Percentiles rank a stretch among this genome's conserved stretches.
Conservation (phyloP, 1,140 invertebrate species). For the Sarcophaga peregrina region DNA sequence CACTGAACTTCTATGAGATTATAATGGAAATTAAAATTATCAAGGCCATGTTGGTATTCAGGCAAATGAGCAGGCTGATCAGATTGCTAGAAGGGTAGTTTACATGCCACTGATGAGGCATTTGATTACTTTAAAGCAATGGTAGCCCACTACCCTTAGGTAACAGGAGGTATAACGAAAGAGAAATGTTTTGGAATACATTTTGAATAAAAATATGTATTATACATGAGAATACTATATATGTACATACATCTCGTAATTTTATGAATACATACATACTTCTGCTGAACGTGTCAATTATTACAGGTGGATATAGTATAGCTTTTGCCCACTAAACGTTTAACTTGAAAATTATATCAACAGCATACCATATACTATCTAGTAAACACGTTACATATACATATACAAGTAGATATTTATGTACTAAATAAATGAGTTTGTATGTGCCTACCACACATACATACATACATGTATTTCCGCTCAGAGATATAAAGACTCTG, state of each 20-base stretch:
- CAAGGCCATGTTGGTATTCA: too few relatives aligned
- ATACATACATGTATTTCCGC: background rate
- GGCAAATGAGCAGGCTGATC: too few relatives aligned
- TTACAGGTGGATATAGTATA: background rate
- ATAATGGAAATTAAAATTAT: too few relatives aligned
- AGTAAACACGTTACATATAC: background rate
- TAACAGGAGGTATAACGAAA: too few relatives aligned
- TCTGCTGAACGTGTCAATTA: background rate
- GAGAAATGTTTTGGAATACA: too few relatives aligned
- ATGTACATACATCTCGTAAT: background rate
- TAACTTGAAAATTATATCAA: constrained; percentile 5
- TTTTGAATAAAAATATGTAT: too few relatives aligned
- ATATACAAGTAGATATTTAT: background rate
- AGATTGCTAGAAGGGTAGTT: too few relatives aligned
- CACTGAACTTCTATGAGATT: too few relatives aligned
- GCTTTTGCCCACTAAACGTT: background rate
- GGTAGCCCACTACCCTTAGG: too few relatives aligned
- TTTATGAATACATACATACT: background rate
- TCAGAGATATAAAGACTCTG: constrained; percentile 3
- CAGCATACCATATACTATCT: background rate
- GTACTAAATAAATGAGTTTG: background rate
- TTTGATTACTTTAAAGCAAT: too few relatives aligned
- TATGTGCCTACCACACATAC: background rate
- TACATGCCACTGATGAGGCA: too few relatives aligned
- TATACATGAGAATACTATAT: background rate